Conservation (phyloP, 2,888 invertebrate genomes). For the Caenorhabditis sp. region DNA sequence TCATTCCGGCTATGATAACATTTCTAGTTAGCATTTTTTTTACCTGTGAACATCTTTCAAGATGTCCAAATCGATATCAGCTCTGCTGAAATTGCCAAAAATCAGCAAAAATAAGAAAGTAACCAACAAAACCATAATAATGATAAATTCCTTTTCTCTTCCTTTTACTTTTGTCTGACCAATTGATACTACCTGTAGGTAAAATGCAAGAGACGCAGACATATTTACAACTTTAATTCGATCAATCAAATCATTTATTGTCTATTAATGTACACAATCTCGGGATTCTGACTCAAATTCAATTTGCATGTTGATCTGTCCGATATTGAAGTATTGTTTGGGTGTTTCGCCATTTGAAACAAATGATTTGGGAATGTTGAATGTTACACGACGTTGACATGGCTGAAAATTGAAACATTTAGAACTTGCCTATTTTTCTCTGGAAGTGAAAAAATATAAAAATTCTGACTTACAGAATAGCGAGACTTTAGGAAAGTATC, state of each 20-base stretch:
- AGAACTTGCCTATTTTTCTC: too few relatives aligned
- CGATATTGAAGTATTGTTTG: constrained; percentile 48
- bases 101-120: background rate
- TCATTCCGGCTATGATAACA: too few relatives aligned
- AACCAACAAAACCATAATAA: background rate
- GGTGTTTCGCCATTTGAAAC: constrained; percentile 52
- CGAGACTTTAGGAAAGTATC: too few relatives aligned
- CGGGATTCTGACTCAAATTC: constrained; percentile 53
- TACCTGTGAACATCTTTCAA: constrained; percentile 3
- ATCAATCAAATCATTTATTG: background rate
- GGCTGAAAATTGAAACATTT: constrained; percentile 26
- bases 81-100: background rate
- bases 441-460: too few relatives aligned
- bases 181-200: background rate
- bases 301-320: constrained; percentile 51
- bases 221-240: background rate
- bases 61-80: background rate
- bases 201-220: background rate
- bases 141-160: background rate
- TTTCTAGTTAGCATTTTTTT: background rate
- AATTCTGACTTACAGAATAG: too few relatives aligned
- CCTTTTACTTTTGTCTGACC: background rate
- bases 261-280: constrained; percentile 51
- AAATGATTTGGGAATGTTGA: constrained; percentile 53
- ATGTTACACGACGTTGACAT: constrained; percentile 52